A percentile compares a stretch with the other conserved stretches of the same genome.
These are phyloP conservation scores for Idaea straminata DNA, from an alignment of 2,888 invertebrate genomes.

Conservation along the genomic window DNA sequence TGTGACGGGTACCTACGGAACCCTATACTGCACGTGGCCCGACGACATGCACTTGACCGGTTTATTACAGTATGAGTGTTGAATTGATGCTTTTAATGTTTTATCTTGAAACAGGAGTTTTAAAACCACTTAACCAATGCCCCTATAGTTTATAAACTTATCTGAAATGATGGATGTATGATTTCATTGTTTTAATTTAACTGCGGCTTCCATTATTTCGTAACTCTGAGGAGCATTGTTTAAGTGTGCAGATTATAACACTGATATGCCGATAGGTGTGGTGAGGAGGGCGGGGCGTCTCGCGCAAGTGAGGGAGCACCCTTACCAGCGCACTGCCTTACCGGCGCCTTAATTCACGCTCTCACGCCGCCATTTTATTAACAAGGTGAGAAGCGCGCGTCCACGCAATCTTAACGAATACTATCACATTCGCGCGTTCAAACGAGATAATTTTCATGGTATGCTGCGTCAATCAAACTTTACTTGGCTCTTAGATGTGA, in stretches of 20 bases:
- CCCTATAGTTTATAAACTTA: neutral
- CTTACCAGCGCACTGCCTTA: conserved; percentile 93
- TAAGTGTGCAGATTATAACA: conserved; percentile 54
- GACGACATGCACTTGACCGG: no score
- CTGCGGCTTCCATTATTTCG: neutral
- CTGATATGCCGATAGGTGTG: conserved; percentile 86
- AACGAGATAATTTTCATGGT: neutral
- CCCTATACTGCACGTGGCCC: no score
- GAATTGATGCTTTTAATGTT: conserved; percentile 48
- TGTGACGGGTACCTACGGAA: no score
- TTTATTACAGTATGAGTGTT: conserved; percentile 28
- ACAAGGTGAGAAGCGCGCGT: conserved; percentile 78
- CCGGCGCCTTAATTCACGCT: conserved; percentile 86
- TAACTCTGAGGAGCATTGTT: neutral
- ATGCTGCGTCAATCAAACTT: no score
- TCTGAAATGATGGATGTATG: no score
- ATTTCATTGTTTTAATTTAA: neutral
- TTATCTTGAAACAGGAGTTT: conserved; percentile 34
- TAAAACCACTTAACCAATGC: neutral
- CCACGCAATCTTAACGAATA: conserved; percentile 42
- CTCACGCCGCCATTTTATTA: conserved; percentile 78
- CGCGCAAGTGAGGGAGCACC: conserved; percentile 96
- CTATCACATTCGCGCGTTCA: neutral
- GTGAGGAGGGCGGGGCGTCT: conserved; percentile 91
- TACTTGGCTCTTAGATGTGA: neutral